Base-by-base conservation (phyloP, 2,888 invertebrate genomes). In the Stomorhina lunata region DNA sequence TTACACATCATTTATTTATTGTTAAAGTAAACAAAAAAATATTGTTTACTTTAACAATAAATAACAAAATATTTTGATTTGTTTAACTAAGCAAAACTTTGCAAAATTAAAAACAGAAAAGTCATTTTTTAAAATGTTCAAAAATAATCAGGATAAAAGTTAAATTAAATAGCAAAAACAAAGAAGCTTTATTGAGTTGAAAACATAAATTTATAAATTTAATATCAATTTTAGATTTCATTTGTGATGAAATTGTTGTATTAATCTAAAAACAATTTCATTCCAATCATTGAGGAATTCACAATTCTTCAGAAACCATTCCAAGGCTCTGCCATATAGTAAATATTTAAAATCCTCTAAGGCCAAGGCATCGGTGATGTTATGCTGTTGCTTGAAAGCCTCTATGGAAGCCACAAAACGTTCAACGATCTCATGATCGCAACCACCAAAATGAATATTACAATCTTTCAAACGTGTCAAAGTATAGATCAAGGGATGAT, bases 401-500 rank as follows among this genome's bases (percentile, higher is more conserved):
- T 61, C 25, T 22, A 61, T 40, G 4, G 37, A n/a, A 27, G 3
- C 9, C 9, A 61, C 40, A 40, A 61, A 61, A 40, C 37, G 25
- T n/a, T 40, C 7, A 61, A 61, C 40, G 7, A 37, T 25, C 25
- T 61, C 61, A 37, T 61, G 61, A 37, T 7, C n/a, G 15, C 25
- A 25, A 4, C 61, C 61, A 9, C 61, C 37, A 25, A 61, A 61
- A 25, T n/a, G 61, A n/a, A 98, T 94, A 84, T 94, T 93, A 87
- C 94, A 94, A 85, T 93, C 92, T 84, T 93, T 92, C 55, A 93
- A 93, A 85, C 93, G 93, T 20, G 88, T 86, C 80, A 96, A 91
- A 88, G 95, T 93, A 83, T 95, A 93, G 84, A 98, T 94, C 45
- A 96, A 93, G 22, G 99, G 99, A 0, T 98, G 97, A 91, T 99